Conservation (phyloP, 2,888 invertebrate genomes). For the Thalpophila matura region DNA sequence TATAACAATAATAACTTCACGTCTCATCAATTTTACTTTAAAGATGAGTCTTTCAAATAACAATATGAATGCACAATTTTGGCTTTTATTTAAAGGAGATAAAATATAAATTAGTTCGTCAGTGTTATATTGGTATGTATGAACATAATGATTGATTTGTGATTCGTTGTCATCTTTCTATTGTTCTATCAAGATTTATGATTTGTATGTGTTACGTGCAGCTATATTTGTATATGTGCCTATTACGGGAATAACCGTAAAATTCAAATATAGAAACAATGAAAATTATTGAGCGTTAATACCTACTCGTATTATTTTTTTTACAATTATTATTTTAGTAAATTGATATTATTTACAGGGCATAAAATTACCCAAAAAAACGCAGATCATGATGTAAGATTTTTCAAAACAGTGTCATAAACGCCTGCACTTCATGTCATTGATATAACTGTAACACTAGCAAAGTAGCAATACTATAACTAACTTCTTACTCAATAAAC, state of each 20-base stretch:
- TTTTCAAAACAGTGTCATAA: background rate
- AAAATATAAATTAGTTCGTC: conserved; percentile 13
- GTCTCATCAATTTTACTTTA: conserved; percentile 45
- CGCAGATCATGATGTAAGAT: too few species aligned
- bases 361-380: too few species aligned
- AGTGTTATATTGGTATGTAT: background rate
- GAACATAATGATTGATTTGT: conserved; percentile 60
- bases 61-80: background rate
- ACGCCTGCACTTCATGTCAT: too few species aligned
- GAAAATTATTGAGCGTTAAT: conserved; percentile 4
- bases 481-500: conserved; percentile 2
- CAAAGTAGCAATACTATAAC: background rate
- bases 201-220: conserved; percentile 26
- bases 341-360: too few species aligned
- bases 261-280: conserved; percentile 21
- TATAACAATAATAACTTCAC: conserved; percentile 54
- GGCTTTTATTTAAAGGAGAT: conserved; percentile 10
- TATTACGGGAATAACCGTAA: too few species aligned
- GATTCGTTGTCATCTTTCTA: conserved; percentile 54
- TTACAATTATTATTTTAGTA: too few species aligned
- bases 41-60: background rate
- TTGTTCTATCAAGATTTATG: conserved; percentile 47
- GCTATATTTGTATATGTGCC: conserved; percentile 19
- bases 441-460: background rate
- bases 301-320: too few species aligned